Evolutionary conservation across 53 echinoderm and acorn worm species (phyloP).

Genomic region (Glandiceps talaboti): DNA sequence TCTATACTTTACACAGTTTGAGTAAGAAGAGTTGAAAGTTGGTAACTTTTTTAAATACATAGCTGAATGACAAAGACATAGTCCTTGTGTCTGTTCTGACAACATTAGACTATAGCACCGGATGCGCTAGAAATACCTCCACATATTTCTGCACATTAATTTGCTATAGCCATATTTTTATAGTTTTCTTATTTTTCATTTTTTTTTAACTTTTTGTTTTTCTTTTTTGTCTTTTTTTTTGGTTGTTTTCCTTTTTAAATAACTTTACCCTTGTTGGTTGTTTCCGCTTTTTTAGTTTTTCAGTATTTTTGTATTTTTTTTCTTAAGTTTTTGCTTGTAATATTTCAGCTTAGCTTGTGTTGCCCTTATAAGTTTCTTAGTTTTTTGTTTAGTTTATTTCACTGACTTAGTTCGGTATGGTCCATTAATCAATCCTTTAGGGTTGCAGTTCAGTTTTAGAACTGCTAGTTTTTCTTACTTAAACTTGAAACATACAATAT

Average conservation of each 20-base stretch:
- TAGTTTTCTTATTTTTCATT: slow-evolving; percentile 5
- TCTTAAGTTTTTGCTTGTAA: slow-evolving; percentile 4
- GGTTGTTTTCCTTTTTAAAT: not conserved
- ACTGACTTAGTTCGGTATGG: slow-evolving; percentile 11
- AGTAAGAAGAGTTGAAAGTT: not conserved
- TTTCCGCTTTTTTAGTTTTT: slow-evolving; percentile 1
- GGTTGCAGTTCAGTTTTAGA: not conserved
- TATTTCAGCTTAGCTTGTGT: not conserved
- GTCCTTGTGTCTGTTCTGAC: not conserved
- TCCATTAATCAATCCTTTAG: slow-evolving; percentile 9
- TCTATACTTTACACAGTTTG: too few relatives aligned
- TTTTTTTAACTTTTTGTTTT: slow-evolving; percentile 9
- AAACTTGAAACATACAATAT: not conserved
- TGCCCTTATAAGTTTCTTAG: slow-evolving; percentile 1
- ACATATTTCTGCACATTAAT: slow-evolving; percentile 29
- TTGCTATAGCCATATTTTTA: slow-evolving; percentile 19
- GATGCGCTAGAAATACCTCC: slow-evolving; percentile 30
- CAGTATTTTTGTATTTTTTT: slow-evolving; percentile 3
- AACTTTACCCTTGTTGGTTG: slow-evolving; percentile 7
- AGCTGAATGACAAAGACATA: not conserved
- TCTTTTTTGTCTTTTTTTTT: not conserved
- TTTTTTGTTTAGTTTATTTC: too few relatives aligned
- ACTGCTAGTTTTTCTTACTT: not conserved
- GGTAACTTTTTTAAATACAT: not conserved
- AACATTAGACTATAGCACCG: slow-evolving; percentile 19